Evolutionary conservation across 2,113 vertebrate genomes (phyloP).

Genomic region (Chloropsis cyanopogon): DNA sequence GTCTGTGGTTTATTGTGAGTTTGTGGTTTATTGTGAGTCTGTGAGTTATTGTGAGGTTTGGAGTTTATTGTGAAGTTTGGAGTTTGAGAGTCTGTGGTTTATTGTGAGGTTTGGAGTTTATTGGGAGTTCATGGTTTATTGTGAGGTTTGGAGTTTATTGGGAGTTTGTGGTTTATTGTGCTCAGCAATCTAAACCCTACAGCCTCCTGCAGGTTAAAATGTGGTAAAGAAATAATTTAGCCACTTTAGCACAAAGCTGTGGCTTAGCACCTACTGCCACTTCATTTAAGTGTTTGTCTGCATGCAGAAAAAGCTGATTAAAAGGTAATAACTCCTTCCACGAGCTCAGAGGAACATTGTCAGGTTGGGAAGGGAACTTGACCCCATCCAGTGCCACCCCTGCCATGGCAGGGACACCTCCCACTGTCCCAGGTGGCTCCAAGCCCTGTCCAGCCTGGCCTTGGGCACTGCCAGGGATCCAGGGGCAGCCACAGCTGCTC

Average conservation of each 20-base stretch:
- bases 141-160: background rate
- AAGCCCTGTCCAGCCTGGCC: accelerated
- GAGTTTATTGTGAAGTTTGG: background rate
- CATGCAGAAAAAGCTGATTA: background rate
- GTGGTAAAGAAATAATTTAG: background rate
- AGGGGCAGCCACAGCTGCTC: background rate
- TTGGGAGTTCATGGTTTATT: background rate
- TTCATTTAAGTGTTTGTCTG: background rate
- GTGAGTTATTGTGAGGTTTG: background rate
- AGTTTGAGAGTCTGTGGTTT: too few relatives aligned
- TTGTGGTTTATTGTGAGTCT: background rate
- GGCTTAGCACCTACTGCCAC: background rate
- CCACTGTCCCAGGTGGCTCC: background rate
- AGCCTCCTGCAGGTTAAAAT: background rate
- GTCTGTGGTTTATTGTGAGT: background rate
- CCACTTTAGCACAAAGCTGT: background rate
- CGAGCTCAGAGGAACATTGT: background rate
- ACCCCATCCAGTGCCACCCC: accelerated
- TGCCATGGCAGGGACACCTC: background rate
- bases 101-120: background rate
- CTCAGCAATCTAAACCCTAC: background rate
- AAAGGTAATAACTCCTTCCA: background rate
- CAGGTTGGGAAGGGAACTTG: background rate
- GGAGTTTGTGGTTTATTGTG: background rate
- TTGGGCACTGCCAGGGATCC: background rate